These are phyloP conservation scores for Gambusia affinis DNA, from an alignment of 2,113 vertebrate genomes.

Conservation along the genomic window DNA sequence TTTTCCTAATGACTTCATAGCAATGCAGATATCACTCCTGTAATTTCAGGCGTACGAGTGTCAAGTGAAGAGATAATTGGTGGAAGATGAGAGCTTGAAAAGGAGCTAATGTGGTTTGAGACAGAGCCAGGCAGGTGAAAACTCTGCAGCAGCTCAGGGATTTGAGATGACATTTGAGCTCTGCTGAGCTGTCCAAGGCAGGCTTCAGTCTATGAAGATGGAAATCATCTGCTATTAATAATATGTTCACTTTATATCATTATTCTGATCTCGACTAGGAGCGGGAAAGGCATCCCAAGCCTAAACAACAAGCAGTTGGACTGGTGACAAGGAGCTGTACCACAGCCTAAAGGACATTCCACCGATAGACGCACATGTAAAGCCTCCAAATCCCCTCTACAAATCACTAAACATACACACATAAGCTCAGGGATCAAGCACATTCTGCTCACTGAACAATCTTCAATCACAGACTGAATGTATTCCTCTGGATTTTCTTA, in stretches of 20 bases:
- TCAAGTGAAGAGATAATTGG: slow-evolving; percentile 42
- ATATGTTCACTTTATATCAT: slow-evolving; percentile 56
- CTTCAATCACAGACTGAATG: slow-evolving; percentile 61
- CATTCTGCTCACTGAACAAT: slow-evolving; percentile 73
- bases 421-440: slow-evolving; percentile 77
- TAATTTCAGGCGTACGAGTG: slow-evolving; percentile 30
- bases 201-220: slow-evolving; percentile 33
- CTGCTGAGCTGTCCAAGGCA: slow-evolving; percentile 38
- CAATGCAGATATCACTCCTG: slow-evolving; percentile 49
- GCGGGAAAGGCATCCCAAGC: slow-evolving; percentile 27
- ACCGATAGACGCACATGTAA: slow-evolving; percentile 68
- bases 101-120: slow-evolving; percentile 59
- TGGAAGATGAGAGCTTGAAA: slow-evolving; percentile 56
- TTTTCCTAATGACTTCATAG: slow-evolving; percentile 67
- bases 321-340: slow-evolving; percentile 45
- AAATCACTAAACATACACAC: slow-evolving; percentile 78
- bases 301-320: slow-evolving; percentile 62
- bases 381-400: slow-evolving; percentile 76
- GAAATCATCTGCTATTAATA: slow-evolving; percentile 65
- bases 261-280: slow-evolving; percentile 42
- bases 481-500: slow-evolving; percentile 69
- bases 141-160: slow-evolving; percentile 53
- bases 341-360: slow-evolving; percentile 65
- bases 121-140: slow-evolving; percentile 61
- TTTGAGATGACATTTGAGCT: slow-evolving; percentile 61